Conservation (phyloP, 2,797 vertebrate species). For the Chloroceryle inda region DNA sequence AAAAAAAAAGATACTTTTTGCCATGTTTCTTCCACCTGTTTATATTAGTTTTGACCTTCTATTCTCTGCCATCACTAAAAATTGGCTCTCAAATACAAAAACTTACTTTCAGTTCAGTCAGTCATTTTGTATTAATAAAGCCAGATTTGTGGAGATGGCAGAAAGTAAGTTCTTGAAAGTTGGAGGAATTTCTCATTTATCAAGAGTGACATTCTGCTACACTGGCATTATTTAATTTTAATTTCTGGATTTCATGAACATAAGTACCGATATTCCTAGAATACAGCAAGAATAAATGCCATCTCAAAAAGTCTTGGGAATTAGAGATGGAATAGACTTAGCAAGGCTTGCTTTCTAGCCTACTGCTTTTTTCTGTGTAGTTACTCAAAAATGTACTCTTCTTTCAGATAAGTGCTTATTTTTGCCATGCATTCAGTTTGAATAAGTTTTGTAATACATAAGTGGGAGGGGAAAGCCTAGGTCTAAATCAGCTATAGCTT, state of each 20-base stretch:
- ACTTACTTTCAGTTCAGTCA: neutral
- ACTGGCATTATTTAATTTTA: neutral
- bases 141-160: neutral
- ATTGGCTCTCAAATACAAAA: neutral
- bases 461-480: rapidly evolving
- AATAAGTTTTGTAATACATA: neutral
- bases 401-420: neutral
- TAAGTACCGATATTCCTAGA: neutral
- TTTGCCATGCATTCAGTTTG: neutral
- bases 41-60: neutral
- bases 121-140: neutral
- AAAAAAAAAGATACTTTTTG: neutral
- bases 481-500: neutral
- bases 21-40: neutral
- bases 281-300: neutral
- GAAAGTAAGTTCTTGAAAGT: neutral
- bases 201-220: neutral
- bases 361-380: neutral
- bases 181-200: neutral
- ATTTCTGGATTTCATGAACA: neutral
- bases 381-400: neutral
- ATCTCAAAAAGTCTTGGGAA: neutral
- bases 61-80: neutral
- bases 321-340: neutral
- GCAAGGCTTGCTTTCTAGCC: neutral